A percentile compares a stretch with the other conserved stretches of the same genome.
Conservation (phyloP, 1,140 invertebrate genomes). For the Sitodiplosis mosellana region DNA sequence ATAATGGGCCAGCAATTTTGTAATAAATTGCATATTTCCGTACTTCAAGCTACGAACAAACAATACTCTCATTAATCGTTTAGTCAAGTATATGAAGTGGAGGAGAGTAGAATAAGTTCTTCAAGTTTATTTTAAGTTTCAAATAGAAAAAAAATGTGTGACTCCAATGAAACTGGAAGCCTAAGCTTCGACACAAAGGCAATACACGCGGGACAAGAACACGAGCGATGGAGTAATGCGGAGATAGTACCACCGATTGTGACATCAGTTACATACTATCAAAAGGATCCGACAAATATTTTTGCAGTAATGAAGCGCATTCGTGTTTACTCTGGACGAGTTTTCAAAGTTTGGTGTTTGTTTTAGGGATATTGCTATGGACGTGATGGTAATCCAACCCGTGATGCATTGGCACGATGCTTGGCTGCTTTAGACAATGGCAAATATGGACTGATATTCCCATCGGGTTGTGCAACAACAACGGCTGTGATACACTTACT, state of each 20-base stretch:
- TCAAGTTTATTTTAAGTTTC: too few relatives aligned
- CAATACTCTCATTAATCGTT: too few relatives aligned
- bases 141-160: background rate
- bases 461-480: constrained; percentile 73
- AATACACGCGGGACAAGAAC: constrained; percentile 78
- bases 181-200: constrained; percentile 41
- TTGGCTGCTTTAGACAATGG: constrained; percentile 73
- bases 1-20: too few relatives aligned
- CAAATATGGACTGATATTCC: constrained; percentile 60
- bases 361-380: constrained; percentile 47
- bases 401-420: constrained; percentile 68
- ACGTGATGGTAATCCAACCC: constrained; percentile 79
- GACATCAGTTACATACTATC: constrained; percentile 85
- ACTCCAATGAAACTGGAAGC: too few relatives aligned
- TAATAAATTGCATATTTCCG: too few relatives aligned
- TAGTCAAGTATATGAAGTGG: too few relatives aligned
- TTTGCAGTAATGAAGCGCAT: background rate
- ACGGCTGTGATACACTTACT: constrained; percentile 52
- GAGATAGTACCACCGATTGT: constrained; percentile 74
- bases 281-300: constrained; percentile 48
- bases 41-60: too few relatives aligned
- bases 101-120: too few relatives aligned
- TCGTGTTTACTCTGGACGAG: background rate
- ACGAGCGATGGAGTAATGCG: constrained; percentile 58
- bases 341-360: background rate